These are phyloP conservation scores for Mus musculus DNA, from an alignment of 2,113 vertebrate genomes.

Conservation along the genomic window DNA sequence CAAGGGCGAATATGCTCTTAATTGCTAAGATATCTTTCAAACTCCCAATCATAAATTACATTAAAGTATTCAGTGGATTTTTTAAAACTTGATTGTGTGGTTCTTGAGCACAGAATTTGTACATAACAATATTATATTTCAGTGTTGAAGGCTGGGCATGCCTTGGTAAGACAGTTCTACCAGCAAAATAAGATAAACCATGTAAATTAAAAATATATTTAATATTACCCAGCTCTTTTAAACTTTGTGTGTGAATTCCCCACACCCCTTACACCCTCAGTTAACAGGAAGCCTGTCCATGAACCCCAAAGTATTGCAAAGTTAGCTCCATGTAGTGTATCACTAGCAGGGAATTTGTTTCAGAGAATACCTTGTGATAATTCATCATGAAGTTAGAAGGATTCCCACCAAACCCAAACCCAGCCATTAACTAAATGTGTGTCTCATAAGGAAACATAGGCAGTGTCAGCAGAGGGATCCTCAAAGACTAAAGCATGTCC, in stretches of 20 bases:
- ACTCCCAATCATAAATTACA: background rate
- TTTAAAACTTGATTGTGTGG: background rate
- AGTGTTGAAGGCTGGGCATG: background rate
- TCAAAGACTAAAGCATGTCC: conserved; percentile 10
- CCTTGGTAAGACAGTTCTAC: background rate
- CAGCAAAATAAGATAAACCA: conserved; percentile 15
- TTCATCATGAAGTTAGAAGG: conserved; percentile 16
- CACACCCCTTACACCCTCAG: background rate
- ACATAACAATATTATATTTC: background rate
- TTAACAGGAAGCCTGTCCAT: background rate
- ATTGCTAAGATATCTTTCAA: background rate
- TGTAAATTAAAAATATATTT: conserved; percentile 53
- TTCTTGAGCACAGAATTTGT: background rate
- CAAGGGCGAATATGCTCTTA: too few relatives aligned
- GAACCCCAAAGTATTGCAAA: background rate
- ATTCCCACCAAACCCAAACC: background rate
- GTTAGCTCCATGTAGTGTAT: conserved; percentile 86
- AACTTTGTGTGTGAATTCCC: background rate
- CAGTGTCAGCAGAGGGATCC: background rate
- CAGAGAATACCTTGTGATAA: background rate
- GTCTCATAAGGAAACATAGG: background rate
- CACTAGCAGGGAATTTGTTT: background rate
- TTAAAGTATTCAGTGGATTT: background rate
- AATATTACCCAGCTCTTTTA: background rate
- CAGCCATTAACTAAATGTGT: background rate